These are phyloP conservation scores for Ladona fulva DNA, from an alignment of 1,140 invertebrate genomes.

Conservation along the genomic window DNA sequence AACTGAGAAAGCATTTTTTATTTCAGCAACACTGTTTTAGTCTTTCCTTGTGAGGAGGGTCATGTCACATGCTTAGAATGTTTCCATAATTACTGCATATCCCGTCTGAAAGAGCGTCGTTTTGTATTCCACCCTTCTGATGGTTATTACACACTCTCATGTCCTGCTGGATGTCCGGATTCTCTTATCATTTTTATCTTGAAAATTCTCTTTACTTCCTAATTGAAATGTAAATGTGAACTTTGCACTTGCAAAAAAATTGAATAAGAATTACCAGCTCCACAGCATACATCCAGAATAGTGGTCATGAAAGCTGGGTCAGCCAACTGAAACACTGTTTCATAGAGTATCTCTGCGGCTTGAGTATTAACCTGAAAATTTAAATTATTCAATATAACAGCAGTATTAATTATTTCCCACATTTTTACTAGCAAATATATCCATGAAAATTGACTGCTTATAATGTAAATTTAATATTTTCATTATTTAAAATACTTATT, in stretches of 20 bases:
- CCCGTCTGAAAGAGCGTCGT: slow-evolving; percentile 61
- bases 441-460: not conserved
- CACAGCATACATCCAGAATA: slow-evolving; percentile 48
- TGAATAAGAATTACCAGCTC: slow-evolving; percentile 34
- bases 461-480: no score
- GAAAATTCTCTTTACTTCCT: no score
- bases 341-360: slow-evolving; percentile 42
- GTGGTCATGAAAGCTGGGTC: slow-evolving; percentile 33
- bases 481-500: no score
- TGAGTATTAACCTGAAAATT: slow-evolving; percentile 34
- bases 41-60: slow-evolving; percentile 65
- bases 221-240: no score
- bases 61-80: slow-evolving; percentile 82
- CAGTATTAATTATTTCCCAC: no score
- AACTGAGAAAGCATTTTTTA: slow-evolving; percentile 13
- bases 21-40: slow-evolving; percentile 62
- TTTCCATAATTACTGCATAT: slow-evolving; percentile 64
- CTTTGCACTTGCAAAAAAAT: slow-evolving; percentile 13
- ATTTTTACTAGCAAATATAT: no score
- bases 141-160: slow-evolving; percentile 69
- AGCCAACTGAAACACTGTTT: slow-evolving; percentile 35
- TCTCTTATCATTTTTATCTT: no score
- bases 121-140: slow-evolving; percentile 57
- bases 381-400: no score
- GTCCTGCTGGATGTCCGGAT: slow-evolving; percentile 69